These are phyloP conservation scores for Aramus guarauna DNA, from an alignment of 2,113 vertebrate genomes.

Conservation along the genomic window DNA sequence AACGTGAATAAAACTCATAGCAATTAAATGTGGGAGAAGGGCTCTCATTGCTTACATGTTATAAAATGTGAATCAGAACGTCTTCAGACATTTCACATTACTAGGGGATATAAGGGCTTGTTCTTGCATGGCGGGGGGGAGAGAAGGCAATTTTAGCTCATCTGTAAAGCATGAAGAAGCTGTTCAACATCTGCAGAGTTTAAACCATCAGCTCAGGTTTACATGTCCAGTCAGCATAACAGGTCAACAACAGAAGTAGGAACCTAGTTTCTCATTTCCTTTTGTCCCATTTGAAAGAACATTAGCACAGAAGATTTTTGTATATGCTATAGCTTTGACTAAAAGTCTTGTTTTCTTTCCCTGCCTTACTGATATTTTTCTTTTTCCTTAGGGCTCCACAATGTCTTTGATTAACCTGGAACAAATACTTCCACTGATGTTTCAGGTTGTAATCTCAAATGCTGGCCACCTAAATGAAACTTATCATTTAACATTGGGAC, in stretches of 20 bases:
- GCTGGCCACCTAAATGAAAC: slow-evolving; percentile 95
- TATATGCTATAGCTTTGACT: background rate
- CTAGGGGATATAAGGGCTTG: background rate
- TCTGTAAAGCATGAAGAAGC: background rate
- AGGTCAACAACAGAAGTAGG: background rate
- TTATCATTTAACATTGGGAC: slow-evolving; percentile 92
- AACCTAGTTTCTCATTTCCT: background rate
- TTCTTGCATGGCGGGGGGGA: background rate
- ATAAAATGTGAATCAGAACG: background rate
- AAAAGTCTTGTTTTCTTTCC: background rate
- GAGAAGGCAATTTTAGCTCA: background rate
- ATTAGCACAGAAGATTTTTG: background rate
- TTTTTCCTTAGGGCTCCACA: slow-evolving; percentile 71
- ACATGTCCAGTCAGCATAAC: background rate
- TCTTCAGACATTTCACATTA: background rate
- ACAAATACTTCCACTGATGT: slow-evolving; percentile 90
- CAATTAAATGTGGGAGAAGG: background rate
- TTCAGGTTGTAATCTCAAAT: slow-evolving; percentile 92
- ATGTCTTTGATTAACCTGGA: slow-evolving; percentile 84
- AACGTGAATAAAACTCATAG: background rate
- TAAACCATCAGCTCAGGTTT: background rate
- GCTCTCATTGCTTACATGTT: background rate
- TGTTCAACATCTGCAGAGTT: background rate
- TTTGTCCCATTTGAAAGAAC: background rate
- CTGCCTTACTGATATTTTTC: background rate